Percentiles rank a stretch among this genome's conserved stretches.
Evolutionary conservation across 2,888 invertebrate genomes (phyloP).

Genomic region (Allygus modestus): DNA sequence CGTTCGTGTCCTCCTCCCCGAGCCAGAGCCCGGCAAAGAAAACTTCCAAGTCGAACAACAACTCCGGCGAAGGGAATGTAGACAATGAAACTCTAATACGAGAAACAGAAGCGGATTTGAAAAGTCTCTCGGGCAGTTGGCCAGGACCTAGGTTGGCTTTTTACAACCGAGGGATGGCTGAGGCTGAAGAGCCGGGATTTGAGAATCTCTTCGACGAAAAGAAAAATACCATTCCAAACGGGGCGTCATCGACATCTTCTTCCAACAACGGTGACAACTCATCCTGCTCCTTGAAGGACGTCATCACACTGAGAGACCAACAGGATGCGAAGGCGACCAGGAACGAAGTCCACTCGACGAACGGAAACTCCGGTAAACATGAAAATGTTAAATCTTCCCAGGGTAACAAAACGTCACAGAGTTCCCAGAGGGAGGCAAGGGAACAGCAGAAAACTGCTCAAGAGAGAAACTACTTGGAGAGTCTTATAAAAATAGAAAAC

Average conservation of each 20-base stretch:
- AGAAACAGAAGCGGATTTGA: constrained; percentile 92
- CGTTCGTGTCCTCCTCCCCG: constrained; percentile 71
- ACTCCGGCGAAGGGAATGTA: constrained; percentile 74
- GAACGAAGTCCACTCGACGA: constrained; percentile 68
- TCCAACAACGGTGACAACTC: constrained; percentile 58
- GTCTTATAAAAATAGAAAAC: constrained; percentile 76
- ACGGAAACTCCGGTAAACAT: constrained; percentile 40
- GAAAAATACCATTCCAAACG: constrained; percentile 75
- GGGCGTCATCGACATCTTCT: constrained; percentile 44
- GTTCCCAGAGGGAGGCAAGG: constrained; percentile 64
- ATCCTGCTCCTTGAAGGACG: constrained; percentile 82
- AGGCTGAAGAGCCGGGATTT: constrained; percentile 85
- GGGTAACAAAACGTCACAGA: constrained; percentile 18
- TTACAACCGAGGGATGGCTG: constrained; percentile 80
- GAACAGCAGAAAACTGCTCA: constrained; percentile 59
- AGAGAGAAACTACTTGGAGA: constrained; percentile 73
- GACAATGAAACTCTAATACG: constrained; percentile 91
- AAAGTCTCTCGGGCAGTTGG: constrained; percentile 92
- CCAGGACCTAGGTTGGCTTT: constrained; percentile 82
- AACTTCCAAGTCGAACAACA: constrained; percentile 71
- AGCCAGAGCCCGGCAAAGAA: constrained; percentile 74
- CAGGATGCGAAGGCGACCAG: constrained; percentile 71
- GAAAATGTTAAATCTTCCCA: constrained; percentile 59
- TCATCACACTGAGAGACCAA: constrained; percentile 77
- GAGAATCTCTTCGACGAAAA: constrained; percentile 92